These are phyloP conservation scores for Trypoxylon attenuatum DNA, from an alignment of 2,888 invertebrate genomes.

Conservation along the genomic window DNA sequence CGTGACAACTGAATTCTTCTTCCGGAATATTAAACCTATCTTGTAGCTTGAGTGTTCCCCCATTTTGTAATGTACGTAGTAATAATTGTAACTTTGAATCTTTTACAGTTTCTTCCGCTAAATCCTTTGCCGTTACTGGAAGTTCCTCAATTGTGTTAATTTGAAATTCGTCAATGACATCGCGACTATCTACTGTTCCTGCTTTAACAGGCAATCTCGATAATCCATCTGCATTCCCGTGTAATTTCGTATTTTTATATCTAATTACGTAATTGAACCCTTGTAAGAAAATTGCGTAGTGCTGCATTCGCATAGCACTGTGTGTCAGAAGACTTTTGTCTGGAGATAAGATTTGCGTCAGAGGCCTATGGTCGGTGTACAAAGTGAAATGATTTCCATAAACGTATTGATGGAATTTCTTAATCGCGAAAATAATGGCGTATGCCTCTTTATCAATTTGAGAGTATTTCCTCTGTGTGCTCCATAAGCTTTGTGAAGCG, in stretches of 20 bases:
- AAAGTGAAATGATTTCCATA: background rate
- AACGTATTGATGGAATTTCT: conserved; percentile 3
- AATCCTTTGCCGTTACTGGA: no score
- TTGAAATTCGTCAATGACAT: background rate
- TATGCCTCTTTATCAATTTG: no score
- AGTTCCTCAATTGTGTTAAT: background rate
- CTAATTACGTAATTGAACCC: conserved; percentile 8
- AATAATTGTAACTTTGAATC: no score
- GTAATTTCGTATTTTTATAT: conserved; percentile 4
- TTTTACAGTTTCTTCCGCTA: no score
- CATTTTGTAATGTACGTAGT: no score
- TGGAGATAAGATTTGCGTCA: background rate
- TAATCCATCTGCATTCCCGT: conserved; percentile 2
- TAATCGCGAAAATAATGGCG: conserved; percentile 6
- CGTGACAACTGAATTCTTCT: background rate
- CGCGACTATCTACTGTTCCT: background rate
- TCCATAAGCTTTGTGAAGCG: background rate
- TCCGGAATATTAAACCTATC: background rate
- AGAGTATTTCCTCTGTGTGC: background rate
- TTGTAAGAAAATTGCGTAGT: conserved; percentile 11
- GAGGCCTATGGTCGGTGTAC: no score
- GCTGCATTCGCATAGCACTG: conserved; percentile 1
- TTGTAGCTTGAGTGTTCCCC: no score
- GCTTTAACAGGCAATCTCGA: conserved; percentile 5
- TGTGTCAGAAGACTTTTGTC: background rate